Evolutionary conservation across 2,888 invertebrate genomes (phyloP).

Genomic region (Autographa gamma): DNA sequence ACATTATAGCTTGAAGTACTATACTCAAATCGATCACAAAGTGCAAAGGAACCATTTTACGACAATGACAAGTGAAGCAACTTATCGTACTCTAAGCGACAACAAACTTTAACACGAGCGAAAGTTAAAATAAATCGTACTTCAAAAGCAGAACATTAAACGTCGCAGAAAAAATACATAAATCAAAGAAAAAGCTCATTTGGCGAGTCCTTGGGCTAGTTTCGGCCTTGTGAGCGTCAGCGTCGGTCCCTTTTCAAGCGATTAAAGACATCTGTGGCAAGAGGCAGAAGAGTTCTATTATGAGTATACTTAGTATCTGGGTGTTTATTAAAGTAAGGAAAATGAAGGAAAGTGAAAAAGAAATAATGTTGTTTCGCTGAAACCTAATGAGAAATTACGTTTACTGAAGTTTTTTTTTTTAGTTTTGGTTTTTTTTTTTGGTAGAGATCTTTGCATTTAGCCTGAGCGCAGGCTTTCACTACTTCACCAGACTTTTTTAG

Average conservation of each 20-base stretch:
- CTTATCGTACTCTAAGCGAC: constrained; percentile 13
- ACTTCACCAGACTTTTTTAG: too few relatives aligned
- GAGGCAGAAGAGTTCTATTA: constrained; percentile 11
- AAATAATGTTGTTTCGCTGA: too few relatives aligned
- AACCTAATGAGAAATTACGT: too few relatives aligned
- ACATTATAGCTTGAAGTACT: too few relatives aligned
- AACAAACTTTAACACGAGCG: constrained; percentile 20
- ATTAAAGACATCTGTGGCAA: constrained; percentile 40
- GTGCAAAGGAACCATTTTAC: too few relatives aligned
- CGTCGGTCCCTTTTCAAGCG: constrained; percentile 25
- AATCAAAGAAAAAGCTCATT: constrained; percentile 50
- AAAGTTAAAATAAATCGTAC: constrained; percentile 39
- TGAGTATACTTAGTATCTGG: constrained; percentile 7
- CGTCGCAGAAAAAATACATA: constrained; percentile 40
- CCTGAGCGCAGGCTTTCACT: too few relatives aligned
- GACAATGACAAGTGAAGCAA: too few relatives aligned
- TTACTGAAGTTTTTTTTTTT: too few relatives aligned
- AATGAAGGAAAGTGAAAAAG: neutral
- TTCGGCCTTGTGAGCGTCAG: constrained; percentile 11
- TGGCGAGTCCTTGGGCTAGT: constrained; percentile 49
- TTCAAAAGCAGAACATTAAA: constrained; percentile 12
- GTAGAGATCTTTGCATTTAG: too few relatives aligned
- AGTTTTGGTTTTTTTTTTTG: too few relatives aligned
- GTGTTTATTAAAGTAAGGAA: constrained; percentile 1
- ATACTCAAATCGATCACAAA: too few relatives aligned